Conservation (phyloP, 1,140 invertebrate species). For the Lycorma delicatula region DNA sequence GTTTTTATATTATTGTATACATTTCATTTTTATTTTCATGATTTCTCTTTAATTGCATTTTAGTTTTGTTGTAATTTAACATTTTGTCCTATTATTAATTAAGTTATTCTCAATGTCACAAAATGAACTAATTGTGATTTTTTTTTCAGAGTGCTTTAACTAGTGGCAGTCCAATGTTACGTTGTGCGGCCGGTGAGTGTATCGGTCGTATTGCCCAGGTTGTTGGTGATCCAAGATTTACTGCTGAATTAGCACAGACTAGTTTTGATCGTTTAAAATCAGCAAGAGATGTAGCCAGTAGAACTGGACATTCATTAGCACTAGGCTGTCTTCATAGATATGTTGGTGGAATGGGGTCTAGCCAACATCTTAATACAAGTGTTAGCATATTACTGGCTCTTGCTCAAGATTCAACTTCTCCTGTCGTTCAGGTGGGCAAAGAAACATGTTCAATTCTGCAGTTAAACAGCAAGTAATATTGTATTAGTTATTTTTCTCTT, state of each 20-base stretch:
- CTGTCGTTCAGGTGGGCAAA: constrained; percentile 69
- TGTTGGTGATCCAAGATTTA: constrained; percentile 73
- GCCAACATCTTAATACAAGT: constrained; percentile 85
- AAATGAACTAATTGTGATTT: neutral
- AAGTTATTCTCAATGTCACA: neutral
- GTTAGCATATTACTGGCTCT: constrained; percentile 89
- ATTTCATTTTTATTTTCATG: too few relatives aligned
- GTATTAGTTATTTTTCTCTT: neutral
- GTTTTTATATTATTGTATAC: too few relatives aligned
- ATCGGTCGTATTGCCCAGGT: constrained; percentile 85
- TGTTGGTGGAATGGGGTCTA: constrained; percentile 82
- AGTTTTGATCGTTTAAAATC: constrained; percentile 85
- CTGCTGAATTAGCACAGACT: constrained; percentile 81
- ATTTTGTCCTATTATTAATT: too few relatives aligned
- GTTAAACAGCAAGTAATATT: neutral
- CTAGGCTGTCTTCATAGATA: constrained; percentile 87
- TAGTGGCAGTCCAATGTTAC: constrained; percentile 73
- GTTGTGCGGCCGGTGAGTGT: constrained; percentile 80
- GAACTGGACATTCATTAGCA: constrained; percentile 88
- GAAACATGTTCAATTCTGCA: neutral
- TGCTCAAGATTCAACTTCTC: constrained; percentile 84
- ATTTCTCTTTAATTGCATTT: too few relatives aligned
- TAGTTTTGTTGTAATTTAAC: too few relatives aligned
- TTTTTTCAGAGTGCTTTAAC: constrained; percentile 57
- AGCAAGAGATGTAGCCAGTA: constrained; percentile 75